Evolutionary conservation across 2,113 vertebrate genomes (phyloP).

Genomic region (Sinocyclocheilus grahami): DNA sequence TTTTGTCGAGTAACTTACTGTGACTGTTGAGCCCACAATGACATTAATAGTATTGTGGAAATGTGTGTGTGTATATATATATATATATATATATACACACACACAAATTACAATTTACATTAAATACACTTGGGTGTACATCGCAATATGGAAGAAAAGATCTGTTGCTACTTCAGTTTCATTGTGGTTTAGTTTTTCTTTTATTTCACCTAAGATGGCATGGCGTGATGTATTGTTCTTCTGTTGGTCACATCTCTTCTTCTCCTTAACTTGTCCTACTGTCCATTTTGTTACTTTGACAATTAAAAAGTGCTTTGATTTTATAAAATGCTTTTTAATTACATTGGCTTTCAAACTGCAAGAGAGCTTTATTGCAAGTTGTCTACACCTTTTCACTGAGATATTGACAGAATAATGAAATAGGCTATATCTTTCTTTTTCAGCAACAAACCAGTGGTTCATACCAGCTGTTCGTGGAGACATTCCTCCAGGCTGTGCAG

Average conservation of each 20-base stretch:
- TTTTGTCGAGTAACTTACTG: neutral
- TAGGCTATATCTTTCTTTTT: constrained; percentile 33
- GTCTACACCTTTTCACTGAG: neutral
- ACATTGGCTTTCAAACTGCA: neutral
- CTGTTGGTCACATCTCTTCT: neutral
- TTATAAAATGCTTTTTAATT: neutral
- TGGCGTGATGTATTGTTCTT: neutral
- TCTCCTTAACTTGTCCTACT: neutral
- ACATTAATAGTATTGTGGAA: neutral
- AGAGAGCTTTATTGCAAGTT: neutral
- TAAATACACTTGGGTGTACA: too few species aligned
- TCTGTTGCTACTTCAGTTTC: neutral
- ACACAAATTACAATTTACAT: too few species aligned
- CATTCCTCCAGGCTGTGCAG: constrained; percentile 90
- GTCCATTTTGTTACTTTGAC: neutral
- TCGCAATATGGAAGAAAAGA: neutral
- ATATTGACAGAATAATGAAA: neutral
- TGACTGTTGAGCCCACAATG: neutral
- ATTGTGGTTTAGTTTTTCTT: neutral
- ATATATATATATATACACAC: too few species aligned
- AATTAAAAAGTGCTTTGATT: neutral
- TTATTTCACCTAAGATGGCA: neutral
- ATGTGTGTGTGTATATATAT: too few species aligned
- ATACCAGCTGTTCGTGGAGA: constrained; percentile 91
- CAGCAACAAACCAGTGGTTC: constrained; percentile 95